These are phyloP conservation scores for Cirrhinus mrigala DNA, from an alignment of 2,797 vertebrate species.

Conservation along the genomic window DNA sequence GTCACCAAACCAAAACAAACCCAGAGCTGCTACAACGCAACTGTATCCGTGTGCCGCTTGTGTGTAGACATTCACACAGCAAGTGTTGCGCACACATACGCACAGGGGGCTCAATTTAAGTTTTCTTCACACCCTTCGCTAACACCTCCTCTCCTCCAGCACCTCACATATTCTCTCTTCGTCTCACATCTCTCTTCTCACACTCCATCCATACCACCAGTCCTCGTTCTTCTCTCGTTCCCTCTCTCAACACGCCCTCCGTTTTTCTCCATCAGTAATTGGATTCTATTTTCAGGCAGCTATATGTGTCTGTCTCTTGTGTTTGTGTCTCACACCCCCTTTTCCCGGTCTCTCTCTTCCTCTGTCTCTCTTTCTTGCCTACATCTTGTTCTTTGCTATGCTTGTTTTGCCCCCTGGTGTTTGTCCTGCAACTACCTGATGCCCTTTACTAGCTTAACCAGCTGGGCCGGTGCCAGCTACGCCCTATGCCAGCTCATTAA, in stretches of 20 bases:
- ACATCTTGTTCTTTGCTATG: background rate
- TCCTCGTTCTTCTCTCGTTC: conserved; percentile 44
- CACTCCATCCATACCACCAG: conserved; percentile 32
- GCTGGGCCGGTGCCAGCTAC: background rate
- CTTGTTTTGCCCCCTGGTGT: conserved; percentile 23
- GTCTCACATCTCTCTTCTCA: conserved; percentile 50
- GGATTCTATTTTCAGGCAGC: conserved; percentile 85
- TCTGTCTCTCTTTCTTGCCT: conserved; percentile 24
- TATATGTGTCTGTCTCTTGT: conserved; percentile 83
- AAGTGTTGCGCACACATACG: conserved; percentile 38
- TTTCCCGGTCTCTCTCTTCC: conserved; percentile 54
- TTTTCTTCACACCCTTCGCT: conserved; percentile 57
- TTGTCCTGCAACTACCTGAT: conserved; percentile 38
- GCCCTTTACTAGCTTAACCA: conserved; percentile 20
- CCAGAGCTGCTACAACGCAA: background rate
- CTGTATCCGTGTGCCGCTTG: conserved; percentile 36
- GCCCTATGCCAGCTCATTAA: background rate
- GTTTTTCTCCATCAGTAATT: conserved; percentile 74
- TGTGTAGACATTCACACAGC: conserved; percentile 49
- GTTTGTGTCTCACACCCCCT: conserved; percentile 81
- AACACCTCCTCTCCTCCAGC: conserved; percentile 54
- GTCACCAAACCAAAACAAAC: background rate
- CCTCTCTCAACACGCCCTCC: conserved; percentile 44
- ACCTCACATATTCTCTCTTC: conserved; percentile 40
- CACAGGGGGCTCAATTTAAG: conserved; percentile 58